Percentiles rank a stretch among this genome's conserved stretches.
Evolutionary conservation across 2,113 vertebrate species (phyloP).

Genomic region (Sapajus apella): DNA sequence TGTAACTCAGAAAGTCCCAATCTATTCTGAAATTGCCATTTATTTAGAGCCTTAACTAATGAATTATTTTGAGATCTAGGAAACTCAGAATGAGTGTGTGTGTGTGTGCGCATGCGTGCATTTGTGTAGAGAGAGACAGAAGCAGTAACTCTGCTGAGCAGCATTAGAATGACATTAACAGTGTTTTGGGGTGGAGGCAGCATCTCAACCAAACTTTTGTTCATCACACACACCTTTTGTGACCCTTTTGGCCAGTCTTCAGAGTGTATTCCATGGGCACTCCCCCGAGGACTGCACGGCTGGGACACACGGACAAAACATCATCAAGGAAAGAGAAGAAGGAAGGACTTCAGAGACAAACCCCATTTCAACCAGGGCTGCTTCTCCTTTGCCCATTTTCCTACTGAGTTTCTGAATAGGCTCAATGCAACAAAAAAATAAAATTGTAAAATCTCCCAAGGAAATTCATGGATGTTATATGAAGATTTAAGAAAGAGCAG

Average conservation of each 20-base stretch:
- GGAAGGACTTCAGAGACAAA: neutral
- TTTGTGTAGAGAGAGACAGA: neutral
- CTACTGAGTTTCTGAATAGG: neutral
- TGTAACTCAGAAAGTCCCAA: neutral
- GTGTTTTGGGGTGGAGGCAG: neutral
- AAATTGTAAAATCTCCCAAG: neutral
- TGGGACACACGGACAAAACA: neutral
- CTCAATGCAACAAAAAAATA: neutral
- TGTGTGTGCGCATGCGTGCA: neutral
- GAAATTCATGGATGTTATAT: neutral
- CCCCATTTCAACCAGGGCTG: neutral
- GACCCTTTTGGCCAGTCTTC: neutral
- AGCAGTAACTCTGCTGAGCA: neutral
- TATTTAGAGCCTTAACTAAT: neutral
- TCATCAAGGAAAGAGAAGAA: neutral
- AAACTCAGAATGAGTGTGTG: neutral
- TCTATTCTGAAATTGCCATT: neutral
- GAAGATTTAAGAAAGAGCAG: neutral
- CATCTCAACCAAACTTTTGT: neutral
- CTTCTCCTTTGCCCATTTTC: neutral
- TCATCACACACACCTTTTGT: neutral
- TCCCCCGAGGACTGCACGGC: neutral
- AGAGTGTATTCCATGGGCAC: neutral
- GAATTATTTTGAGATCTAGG: neutral
- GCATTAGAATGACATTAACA: neutral